These are phyloP conservation scores for Heteromurus nitidus DNA, from an alignment of 2,888 invertebrate genomes.

Conservation along the genomic window DNA sequence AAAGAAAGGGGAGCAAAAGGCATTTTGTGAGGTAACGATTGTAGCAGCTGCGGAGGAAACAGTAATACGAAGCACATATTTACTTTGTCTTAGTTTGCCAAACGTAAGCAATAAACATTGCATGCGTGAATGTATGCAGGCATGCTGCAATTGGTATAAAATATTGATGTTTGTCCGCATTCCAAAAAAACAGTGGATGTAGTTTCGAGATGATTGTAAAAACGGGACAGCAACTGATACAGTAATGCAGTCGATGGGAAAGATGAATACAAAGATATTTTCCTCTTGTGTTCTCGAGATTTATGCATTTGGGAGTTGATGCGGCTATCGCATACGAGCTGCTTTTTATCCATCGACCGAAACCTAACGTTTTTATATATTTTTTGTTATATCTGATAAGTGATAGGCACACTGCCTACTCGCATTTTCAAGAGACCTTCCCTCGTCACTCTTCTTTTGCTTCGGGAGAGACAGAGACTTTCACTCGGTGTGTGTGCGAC, in stretches of 20 bases:
- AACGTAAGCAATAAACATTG: constrained; percentile 14
- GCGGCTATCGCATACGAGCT: constrained; percentile 37
- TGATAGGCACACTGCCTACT: no score
- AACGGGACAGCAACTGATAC: no score
- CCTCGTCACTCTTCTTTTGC: neutral
- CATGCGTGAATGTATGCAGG: no score
- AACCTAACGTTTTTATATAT: constrained; percentile 34
- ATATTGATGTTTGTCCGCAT: no score
- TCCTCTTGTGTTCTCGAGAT: no score
- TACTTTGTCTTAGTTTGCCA: constrained; percentile 36
- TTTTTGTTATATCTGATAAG: constrained; percentile 9
- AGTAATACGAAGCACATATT: constrained; percentile 35
- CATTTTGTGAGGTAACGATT: constrained; percentile 27
- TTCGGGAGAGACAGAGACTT: neutral
- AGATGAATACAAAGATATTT: no score
- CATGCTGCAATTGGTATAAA: no score
- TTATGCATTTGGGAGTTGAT: constrained; percentile 35
- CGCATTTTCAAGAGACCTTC: neutral
- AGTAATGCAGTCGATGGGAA: no score
- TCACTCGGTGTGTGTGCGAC: no score
- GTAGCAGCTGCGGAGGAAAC: constrained; percentile 39
- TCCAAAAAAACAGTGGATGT: no score
- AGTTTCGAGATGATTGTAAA: no score
- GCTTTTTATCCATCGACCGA: constrained; percentile 38
- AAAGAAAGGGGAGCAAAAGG: constrained; percentile 4